Evolutionary conservation across 2,888 invertebrate genomes (phyloP), one percentile per base, ranked within the genome.

Genomic region (Lordiphosa andalusiaca): DNA sequence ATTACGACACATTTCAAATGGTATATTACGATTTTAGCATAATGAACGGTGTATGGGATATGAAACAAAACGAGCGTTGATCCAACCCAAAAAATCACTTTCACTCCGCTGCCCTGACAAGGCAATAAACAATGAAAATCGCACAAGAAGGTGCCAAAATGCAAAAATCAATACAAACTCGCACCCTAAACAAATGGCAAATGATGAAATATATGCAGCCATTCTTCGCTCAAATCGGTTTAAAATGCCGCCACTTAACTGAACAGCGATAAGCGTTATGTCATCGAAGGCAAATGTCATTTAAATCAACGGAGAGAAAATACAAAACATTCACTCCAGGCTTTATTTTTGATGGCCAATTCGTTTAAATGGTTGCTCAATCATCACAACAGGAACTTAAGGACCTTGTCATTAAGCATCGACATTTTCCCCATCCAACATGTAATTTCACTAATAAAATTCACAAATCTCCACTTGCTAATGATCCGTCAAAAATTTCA

Each of bases 131-230:
- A 64, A 66, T 52, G 48, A 10, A 58, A 48, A 39, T 58, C 36
- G 57, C 66, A 50, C 48, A 55, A 82, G 63, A 72, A 72, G 80
- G 62, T 69, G 80, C 57, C 67, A 74, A 82, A 78, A 50, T 36
- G 40, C 37, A 41, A 44, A 49, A 9, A 16, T 40, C 16, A 19
- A 40, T 36, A 36, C 12, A 49, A 12, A 16, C 25, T 33, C 38
- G 33, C 36, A 37, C 46, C 25, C 42, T 41, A 37, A 66, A 44
- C 50, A 67, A 67, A 59, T 50, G 56, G 40, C 56, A 41, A 65
- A 44, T 48, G 46, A 66, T 66, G 54, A 66, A 46, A 60, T 48
- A 67, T 67, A 51, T 30, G 50, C 13, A 40, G 44, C 53, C 56
- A 68, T 68, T 68, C 68, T 68, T 58, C 55, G 58, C 25, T n/a